phyloP scores from a whole-genome alignment of 1,140 invertebrate species.

The Daktulosphaira vitifoliae region DNA sequence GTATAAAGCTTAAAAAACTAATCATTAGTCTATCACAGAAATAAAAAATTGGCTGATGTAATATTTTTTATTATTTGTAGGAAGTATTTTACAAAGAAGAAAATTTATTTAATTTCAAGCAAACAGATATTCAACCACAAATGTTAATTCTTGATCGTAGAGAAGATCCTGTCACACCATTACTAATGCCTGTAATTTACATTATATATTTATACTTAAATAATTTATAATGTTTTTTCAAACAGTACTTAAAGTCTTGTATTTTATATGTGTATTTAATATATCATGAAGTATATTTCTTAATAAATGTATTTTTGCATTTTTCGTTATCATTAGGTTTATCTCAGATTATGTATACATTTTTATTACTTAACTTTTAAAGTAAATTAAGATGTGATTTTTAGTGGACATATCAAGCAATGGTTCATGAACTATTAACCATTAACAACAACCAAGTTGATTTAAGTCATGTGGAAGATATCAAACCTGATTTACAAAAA shows the following conservation, averaged over 20 bases:
- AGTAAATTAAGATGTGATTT: too few species aligned
- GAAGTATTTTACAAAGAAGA: constrained; percentile 81
- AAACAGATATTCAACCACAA: constrained; percentile 60
- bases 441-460: constrained; percentile 94
- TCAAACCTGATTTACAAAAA: constrained; percentile 83
- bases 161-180: constrained; percentile 90
- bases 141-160: constrained; percentile 82
- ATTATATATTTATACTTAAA: too few species aligned
- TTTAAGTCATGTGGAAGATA: constrained; percentile 68
- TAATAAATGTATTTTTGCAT: too few species aligned
- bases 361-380: too few species aligned
- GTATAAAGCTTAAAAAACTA: constrained; percentile 36
- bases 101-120: constrained; percentile 73
- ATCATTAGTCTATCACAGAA: neutral
- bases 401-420: constrained; percentile 99
- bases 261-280: constrained; percentile 30
- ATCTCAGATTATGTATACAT: too few species aligned
- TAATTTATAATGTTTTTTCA: neutral
- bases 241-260: neutral
- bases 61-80: constrained; percentile 40
- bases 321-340: too few species aligned
- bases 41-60: neutral
- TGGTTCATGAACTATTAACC: constrained; percentile 95
- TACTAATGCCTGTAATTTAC: constrained; percentile 71
- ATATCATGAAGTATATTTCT: too few species aligned